Evolutionary conservation across 1,140 invertebrate species (phyloP).

Genomic region (Drosophila sulfurigaster): DNA sequence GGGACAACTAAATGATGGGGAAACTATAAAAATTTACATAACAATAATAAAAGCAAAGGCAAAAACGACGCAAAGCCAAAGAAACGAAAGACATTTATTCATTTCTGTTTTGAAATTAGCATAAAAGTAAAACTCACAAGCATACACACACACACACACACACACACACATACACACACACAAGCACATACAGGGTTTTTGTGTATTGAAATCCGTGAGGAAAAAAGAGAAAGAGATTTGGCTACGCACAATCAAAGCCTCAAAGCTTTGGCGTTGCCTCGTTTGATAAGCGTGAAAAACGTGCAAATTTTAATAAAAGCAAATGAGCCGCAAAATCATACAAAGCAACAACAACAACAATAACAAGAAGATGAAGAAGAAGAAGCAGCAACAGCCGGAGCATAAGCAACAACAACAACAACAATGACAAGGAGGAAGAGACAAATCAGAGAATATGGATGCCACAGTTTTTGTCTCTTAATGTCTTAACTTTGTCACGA

Average conservation of each 20-base stretch:
- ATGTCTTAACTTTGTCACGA: constrained; percentile 74
- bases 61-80: constrained; percentile 40
- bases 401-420: constrained; percentile 8
- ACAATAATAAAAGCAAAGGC: constrained; percentile 78
- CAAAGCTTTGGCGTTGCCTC: constrained; percentile 37
- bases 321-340: constrained; percentile 81
- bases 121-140: constrained; percentile 70
- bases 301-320: constrained; percentile 81
- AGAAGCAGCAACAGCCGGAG: background rate
- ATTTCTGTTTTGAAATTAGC: constrained; percentile 79
- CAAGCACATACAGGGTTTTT: too few species aligned
- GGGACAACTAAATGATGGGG: constrained; percentile 77
- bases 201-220: too few species aligned
- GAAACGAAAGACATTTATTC: constrained; percentile 75
- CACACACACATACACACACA: constrained; percentile 6
- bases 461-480: constrained; percentile 66
- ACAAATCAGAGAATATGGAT: constrained; percentile 64
- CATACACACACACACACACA: constrained; percentile 35
- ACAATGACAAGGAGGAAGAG: constrained; percentile 13
- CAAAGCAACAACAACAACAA: constrained; percentile 43
- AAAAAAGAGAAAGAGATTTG: background rate
- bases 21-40: constrained; percentile 84
- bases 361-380: constrained; percentile 21
- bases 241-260: constrained; percentile 68
- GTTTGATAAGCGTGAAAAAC: constrained; percentile 79